These are phyloP conservation scores for Macrosoma leucophasiata DNA, from an alignment of 2,888 invertebrate genomes.

Conservation along the genomic window DNA sequence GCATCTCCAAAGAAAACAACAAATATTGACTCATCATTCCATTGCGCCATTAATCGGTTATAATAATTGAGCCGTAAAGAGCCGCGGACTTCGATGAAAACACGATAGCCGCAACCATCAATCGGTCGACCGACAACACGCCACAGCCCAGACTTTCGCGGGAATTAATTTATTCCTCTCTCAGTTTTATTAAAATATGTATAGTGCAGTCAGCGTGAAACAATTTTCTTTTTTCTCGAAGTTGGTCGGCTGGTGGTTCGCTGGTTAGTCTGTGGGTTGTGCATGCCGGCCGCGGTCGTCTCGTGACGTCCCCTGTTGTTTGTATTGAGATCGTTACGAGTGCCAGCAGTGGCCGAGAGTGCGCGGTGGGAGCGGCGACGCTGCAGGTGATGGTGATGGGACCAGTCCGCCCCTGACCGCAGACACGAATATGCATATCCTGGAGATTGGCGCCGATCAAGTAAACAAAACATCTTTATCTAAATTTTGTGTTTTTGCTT, in stretches of 20 bases:
- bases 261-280: conserved; percentile 53
- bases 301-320: conserved; percentile 26
- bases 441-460: conserved; percentile 71
- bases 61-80: conserved; percentile 47
- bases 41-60: conserved; percentile 38
- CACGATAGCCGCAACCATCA: conserved; percentile 47
- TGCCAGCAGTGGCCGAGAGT: conserved; percentile 27
- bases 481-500: no score
- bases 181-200: conserved; percentile 64
- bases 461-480: no score
- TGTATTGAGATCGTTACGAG: conserved; percentile 25
- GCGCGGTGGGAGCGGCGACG: conserved; percentile 23
- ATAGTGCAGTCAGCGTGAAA: conserved; percentile 70
- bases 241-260: conserved; percentile 32
- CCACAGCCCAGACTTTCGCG: conserved; percentile 62
- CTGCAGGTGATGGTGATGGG: conserved; percentile 38
- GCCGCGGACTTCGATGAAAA: conserved; percentile 55
- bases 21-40: conserved; percentile 24
- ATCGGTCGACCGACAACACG: conserved; percentile 44
- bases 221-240: conserved; percentile 69
- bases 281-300: conserved; percentile 50
- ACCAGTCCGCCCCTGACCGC: conserved; percentile 37
- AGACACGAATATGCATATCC: conserved; percentile 61
- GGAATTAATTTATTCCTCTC: conserved; percentile 63
- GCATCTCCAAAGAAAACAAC: conserved; percentile 4